Evolutionary conservation across 2,888 invertebrate species (phyloP), one percentile per base, ranked within the genome.

Genomic region (Drosophila prostipennis): DNA sequence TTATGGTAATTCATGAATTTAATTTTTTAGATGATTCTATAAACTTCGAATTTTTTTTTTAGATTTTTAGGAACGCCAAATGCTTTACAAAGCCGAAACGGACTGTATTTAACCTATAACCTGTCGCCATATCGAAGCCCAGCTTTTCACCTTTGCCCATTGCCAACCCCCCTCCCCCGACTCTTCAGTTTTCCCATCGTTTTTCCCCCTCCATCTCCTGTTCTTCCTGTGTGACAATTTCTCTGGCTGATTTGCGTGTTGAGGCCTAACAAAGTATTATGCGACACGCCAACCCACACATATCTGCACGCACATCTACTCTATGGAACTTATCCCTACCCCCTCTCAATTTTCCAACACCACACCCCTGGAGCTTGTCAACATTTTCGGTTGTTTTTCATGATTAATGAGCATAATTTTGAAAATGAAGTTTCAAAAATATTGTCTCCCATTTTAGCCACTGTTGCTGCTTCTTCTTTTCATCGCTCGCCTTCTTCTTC

Each of bases 351-450:
- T 36, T 36, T 34, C 34, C 26, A 0, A 13, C 11, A 6, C 29
- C 34, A 6, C 16, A 29, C 29, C 19, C 56, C 45, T 14, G 8
- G 10, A 11, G 57, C 19, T 54, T 59, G 58, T 59, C 56, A 77
- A 46, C 63, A 64, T 54, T 59, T 63, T 64, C 29, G 54, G 19
- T 39, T 68, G 51, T 61, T 63, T 34, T 63, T 48, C 60, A 72
- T 83, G 87, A 83, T 84, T 81, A 83, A 87, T 84, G 87, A 75
- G 70, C 69, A 65, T 72, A 58, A 80, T 82, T 80, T 80, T 64
- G n/a, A 75, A 73, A 81, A 82, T 79, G 68, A 75, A 86, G 80
- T 80, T 82, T 73, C 60, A 70, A 72, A 77, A 72, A 72, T 68
- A 39, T 39, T 52, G 52, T 43, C 60, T 40, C 7, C 19, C n/a